A percentile compares a stretch with the other conserved stretches of the same genome.
phyloP scores from a whole-genome alignment of 1,140 invertebrate species.

The Drosophila sturtevanti region DNA sequence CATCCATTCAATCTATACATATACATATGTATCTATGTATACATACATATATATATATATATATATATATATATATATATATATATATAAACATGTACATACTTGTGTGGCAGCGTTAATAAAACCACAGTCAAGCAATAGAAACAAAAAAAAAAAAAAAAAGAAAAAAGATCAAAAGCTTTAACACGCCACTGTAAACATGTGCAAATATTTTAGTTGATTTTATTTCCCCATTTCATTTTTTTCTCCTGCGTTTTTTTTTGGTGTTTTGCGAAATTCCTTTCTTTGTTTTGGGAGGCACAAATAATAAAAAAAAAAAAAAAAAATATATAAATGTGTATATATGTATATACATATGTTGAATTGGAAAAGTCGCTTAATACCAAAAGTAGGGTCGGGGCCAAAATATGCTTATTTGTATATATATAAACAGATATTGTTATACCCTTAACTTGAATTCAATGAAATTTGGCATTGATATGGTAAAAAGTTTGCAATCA shows the following conservation, averaged over 20 bases:
- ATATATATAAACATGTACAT: not conserved
- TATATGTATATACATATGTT: conserved; percentile 51
- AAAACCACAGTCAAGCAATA: conserved; percentile 64
- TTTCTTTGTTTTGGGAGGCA: conserved; percentile 14
- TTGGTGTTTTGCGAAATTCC: conserved; percentile 23
- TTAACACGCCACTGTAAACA: conserved; percentile 61
- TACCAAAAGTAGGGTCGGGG: conserved; percentile 38
- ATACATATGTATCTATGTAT: conserved; percentile 1
- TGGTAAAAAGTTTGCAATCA: no score
- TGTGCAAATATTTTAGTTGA: conserved; percentile 78
- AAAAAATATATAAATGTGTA: conserved; percentile 32
- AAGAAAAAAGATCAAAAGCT: conserved; percentile 73
- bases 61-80: not conserved
- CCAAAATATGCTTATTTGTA: not conserved
- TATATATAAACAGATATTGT: not conserved
- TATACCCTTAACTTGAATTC: not conserved
- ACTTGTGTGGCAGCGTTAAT: conserved; percentile 59
- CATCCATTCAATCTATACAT: conserved; percentile 9
- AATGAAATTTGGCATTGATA: not conserved
- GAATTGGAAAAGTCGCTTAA: conserved; percentile 70
- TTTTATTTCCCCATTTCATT: conserved; percentile 59
- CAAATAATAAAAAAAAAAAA: conserved; percentile 55
- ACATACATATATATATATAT: not conserved
- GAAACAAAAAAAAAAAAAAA: conserved; percentile 13
- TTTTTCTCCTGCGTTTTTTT: conserved; percentile 41